phyloP scores from a whole-genome alignment of 2,113 vertebrate species.

The Cnemophilus loriae region DNA sequence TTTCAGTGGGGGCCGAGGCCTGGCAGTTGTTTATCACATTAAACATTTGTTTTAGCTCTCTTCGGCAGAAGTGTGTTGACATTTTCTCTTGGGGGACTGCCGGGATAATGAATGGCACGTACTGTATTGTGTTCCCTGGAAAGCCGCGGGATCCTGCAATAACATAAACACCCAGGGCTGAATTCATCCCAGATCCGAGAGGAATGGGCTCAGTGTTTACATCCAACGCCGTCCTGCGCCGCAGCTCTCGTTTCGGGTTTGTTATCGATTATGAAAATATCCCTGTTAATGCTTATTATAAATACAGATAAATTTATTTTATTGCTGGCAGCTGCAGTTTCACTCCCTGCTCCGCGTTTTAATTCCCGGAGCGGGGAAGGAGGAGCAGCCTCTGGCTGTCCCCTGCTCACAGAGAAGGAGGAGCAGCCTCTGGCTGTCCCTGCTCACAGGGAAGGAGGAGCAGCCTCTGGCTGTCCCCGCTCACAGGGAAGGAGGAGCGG shows the following conservation, averaged over 20 bases:
- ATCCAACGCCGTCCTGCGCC: neutral
- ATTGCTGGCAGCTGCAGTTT: neutral
- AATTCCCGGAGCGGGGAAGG: neutral
- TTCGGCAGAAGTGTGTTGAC: neutral
- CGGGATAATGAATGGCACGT: neutral
- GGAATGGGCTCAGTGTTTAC: neutral
- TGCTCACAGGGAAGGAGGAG: neutral
- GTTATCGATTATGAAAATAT: neutral
- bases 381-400: neutral
- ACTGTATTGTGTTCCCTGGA: neutral
- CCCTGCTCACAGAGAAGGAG: rapidly evolving
- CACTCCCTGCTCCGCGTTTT: rapidly evolving
- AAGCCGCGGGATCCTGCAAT: neutral
- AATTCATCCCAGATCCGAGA: rapidly evolving
- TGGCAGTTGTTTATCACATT: neutral
- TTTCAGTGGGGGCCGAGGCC: neutral
- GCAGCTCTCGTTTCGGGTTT: rapidly evolving
- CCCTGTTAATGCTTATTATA: rapidly evolving
- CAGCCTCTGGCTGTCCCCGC: no score
- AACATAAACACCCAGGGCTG: neutral
- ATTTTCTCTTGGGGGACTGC: conserved; percentile 9
- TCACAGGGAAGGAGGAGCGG: no score
- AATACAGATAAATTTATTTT: rapidly evolving
- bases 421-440: neutral
- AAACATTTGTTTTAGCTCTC: conserved; percentile 16